phyloP scores from a whole-genome alignment of 64 coral and sea anemone species.

The Stichodactyla helianthus region DNA sequence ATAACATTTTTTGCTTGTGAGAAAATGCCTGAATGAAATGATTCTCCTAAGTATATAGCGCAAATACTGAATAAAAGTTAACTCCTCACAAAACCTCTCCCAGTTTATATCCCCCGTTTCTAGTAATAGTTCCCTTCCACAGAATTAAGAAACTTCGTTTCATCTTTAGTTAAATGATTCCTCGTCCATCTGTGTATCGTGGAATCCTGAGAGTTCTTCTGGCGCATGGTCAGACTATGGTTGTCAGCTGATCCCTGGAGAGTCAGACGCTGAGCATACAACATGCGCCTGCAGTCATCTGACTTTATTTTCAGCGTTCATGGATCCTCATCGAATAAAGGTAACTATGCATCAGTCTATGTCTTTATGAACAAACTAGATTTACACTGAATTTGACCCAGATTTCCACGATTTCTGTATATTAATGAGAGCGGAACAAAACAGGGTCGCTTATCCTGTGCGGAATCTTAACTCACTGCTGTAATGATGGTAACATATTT shows the following conservation, averaged over 20 bases:
- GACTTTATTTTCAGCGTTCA: conserved; percentile 24
- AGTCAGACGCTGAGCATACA: conserved; percentile 13
- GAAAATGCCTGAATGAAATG: no score
- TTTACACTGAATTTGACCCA: background rate
- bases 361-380: background rate
- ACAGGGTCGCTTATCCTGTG: no score
- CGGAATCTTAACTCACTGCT: no score
- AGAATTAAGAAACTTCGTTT: background rate
- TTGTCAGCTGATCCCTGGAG: conserved; percentile 9
- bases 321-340: conserved; percentile 25
- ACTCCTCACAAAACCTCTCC: background rate
- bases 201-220: conserved; percentile 8
- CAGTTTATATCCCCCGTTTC: no score
- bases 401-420: no score
- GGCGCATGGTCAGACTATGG: conserved; percentile 14
- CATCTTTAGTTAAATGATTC: background rate
- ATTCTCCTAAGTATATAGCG: no score
- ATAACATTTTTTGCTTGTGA: no score
- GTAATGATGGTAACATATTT: no score
- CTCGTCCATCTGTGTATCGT: conserved; percentile 12
- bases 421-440: no score
- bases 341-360: background rate
- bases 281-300: conserved; percentile 33
- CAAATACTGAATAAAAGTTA: background rate
- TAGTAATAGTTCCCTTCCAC: no score